Conservation (phyloP, 2,113 vertebrate genomes). For the Probosciger aterrimus region DNA sequence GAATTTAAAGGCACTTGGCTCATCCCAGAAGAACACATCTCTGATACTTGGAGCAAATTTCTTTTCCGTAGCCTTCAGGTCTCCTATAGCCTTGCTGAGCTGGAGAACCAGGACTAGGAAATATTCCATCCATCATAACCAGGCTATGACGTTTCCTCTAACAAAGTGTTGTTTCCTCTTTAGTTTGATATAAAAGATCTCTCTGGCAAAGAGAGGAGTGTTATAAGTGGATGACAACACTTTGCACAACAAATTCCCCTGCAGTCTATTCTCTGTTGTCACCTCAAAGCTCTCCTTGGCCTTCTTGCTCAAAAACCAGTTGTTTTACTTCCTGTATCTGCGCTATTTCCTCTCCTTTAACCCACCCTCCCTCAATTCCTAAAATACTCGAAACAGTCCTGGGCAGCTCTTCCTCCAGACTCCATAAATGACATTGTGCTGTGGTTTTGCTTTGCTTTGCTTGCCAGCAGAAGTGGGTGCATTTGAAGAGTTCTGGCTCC, state of each 20-base stretch:
- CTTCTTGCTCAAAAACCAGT: neutral
- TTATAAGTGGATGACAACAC: neutral
- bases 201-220: neutral
- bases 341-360: neutral
- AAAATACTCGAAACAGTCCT: neutral
- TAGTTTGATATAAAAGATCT: neutral
- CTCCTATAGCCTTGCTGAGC: neutral
- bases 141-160: neutral
- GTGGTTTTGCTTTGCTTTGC: neutral
- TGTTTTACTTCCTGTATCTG: neutral
- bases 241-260: neutral
- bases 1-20: neutral
- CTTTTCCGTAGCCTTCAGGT: neutral
- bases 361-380: neutral
- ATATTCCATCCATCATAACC: neutral
- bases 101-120: neutral
- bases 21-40: neutral
- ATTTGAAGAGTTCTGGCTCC: neutral
- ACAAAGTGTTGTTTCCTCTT: neutral
- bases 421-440: fast-evolving
- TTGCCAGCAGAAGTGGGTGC: neutral
- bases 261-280: neutral
- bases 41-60: neutral
- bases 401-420: neutral
- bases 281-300: neutral